Conservation (phyloP, 2,797 vertebrate species). For the Sebastes trivittatus region DNA sequence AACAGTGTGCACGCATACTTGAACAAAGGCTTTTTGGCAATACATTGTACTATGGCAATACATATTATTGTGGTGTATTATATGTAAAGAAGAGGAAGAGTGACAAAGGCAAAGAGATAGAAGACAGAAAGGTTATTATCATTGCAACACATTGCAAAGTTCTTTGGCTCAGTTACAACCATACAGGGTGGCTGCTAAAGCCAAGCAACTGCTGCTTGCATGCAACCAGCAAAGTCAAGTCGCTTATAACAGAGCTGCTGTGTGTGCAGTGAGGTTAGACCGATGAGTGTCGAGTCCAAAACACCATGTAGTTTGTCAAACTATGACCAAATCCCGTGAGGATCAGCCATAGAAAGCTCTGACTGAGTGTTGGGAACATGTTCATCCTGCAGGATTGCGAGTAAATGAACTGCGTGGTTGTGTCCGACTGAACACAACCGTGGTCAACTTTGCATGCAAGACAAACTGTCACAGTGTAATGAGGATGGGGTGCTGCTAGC, state of each 20-base stretch:
- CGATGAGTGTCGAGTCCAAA: background rate
- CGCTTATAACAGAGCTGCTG: conserved; percentile 25
- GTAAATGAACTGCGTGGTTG: conserved; percentile 8
- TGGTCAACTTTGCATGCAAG: conserved; percentile 52
- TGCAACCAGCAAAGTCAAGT: conserved; percentile 32
- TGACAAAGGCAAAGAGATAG: conserved; percentile 3
- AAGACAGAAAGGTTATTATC: background rate
- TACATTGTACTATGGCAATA: conserved; percentile 49
- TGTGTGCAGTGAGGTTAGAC: conserved; percentile 19
- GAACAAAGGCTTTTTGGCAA: conserved; percentile 68
- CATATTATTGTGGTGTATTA: conserved; percentile 47
- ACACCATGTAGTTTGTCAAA: background rate
- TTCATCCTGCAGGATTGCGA: conserved; percentile 21
- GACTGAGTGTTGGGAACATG: conserved; percentile 7
- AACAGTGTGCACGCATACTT: conserved; percentile 41
- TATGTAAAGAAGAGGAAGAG: conserved; percentile 26
- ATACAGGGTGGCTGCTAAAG: conserved; percentile 30
- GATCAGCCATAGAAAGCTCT: conserved; percentile 13
- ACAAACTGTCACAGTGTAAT: background rate
- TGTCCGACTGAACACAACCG: conserved; percentile 18
- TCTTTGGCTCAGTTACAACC: conserved; percentile 72
- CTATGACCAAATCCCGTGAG: background rate
- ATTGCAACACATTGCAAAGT: conserved; percentile 40
- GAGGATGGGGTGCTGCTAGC: background rate
- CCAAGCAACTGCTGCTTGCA: conserved; percentile 45